Percentiles rank a stretch among this genome's conserved stretches.
Conservation (phyloP, 2,797 vertebrate species). For the Xenentodon cancila region DNA sequence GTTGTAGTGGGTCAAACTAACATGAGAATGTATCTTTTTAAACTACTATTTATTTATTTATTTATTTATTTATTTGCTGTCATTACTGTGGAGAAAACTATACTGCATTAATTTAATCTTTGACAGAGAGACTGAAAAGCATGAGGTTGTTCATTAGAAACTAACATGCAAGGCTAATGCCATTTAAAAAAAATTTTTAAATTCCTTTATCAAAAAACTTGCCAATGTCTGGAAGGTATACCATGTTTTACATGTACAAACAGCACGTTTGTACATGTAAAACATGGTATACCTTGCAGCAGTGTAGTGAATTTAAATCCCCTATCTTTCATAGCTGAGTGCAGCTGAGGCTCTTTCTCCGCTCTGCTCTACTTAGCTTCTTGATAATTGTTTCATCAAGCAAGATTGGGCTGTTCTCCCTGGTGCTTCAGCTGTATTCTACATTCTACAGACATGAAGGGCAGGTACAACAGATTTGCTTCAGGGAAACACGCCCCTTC, state of each 20-base stretch:
- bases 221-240: slow-evolving; percentile 37
- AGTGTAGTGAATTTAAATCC: slow-evolving; percentile 39
- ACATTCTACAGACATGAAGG: not conserved
- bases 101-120: too few relatives aligned
- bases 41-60: too few relatives aligned
- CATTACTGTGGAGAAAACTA: too few relatives aligned
- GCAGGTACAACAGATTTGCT: not conserved
- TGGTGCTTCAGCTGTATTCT: not conserved
- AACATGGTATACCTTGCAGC: slow-evolving; percentile 41
- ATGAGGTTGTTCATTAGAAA: too few relatives aligned
- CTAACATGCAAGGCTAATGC: too few relatives aligned
- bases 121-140: too few relatives aligned
- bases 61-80: too few relatives aligned
- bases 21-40: too few relatives aligned
- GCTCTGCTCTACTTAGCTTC: slow-evolving; percentile 26
- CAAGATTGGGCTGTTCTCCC: slow-evolving; percentile 4
- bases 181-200: too few relatives aligned
- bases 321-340: slow-evolving; percentile 27
- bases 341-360: slow-evolving; percentile 54
- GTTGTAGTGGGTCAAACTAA: too few relatives aligned
- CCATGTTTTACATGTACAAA: slow-evolving; percentile 32
- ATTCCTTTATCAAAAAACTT: slow-evolving; percentile 15
- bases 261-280: slow-evolving; percentile 45
- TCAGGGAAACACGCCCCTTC: too few relatives aligned
- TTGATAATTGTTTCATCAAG: slow-evolving; percentile 15